phyloP scores from a whole-genome alignment of 2,113 vertebrate genomes.

The Chelonoidis abingdonii region DNA sequence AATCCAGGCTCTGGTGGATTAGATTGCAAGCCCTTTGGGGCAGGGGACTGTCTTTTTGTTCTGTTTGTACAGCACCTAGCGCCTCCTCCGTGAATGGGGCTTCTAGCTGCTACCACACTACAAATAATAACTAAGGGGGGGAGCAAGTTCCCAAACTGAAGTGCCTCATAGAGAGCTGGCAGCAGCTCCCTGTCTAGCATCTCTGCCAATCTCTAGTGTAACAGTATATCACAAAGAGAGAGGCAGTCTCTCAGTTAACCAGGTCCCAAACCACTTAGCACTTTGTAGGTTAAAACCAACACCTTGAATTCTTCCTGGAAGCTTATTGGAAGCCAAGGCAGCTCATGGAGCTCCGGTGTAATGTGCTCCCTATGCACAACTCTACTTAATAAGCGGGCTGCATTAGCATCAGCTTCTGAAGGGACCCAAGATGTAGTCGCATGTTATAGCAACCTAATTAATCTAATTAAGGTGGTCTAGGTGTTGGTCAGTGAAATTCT shows the following conservation, averaged over 20 bases:
- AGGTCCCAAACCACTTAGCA: neutral
- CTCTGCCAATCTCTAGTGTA: neutral
- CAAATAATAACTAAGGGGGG: too few relatives aligned
- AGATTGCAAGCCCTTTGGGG: too few relatives aligned
- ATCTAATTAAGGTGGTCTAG: conserved; percentile 23
- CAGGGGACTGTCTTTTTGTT: too few relatives aligned
- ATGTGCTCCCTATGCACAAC: neutral
- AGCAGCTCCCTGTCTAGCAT: neutral
- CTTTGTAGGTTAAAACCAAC: neutral
- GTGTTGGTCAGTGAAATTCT: conserved; percentile 20
- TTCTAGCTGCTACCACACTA: too few relatives aligned
- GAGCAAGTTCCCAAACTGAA: too few relatives aligned
- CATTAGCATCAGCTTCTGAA: neutral
- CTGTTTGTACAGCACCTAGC: too few relatives aligned
- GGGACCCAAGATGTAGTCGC: neutral
- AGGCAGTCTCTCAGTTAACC: neutral
- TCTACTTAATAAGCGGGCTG: conserved; percentile 28
- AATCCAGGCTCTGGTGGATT: too few relatives aligned
- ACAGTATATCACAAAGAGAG: neutral
- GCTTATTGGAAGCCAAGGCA: neutral
- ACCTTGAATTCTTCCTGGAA: neutral
- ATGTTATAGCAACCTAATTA: conserved; percentile 1
- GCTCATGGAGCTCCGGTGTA: neutral
- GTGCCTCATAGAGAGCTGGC: too few relatives aligned
- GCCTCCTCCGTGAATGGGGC: too few relatives aligned